Percentiles rank a stretch among this genome's conserved stretches.
phyloP scores from a whole-genome alignment of 2,113 vertebrate genomes.

The Bufo gargarizans region DNA sequence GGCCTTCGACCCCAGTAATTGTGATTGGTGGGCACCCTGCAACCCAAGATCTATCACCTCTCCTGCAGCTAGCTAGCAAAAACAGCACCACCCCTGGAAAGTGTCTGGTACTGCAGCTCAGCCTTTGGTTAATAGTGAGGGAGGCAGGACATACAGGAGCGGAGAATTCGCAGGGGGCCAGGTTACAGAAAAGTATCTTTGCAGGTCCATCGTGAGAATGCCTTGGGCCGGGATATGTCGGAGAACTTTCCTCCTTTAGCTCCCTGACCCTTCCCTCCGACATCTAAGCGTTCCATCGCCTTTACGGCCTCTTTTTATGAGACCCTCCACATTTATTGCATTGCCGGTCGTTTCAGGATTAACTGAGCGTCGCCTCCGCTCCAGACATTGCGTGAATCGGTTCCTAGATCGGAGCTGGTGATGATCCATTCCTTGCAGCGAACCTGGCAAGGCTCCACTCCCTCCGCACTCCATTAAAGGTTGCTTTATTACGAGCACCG shows the following conservation, averaged over 20 bases:
- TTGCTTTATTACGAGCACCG: conserved; percentile 14
- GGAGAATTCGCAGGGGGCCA: neutral
- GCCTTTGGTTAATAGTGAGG: neutral
- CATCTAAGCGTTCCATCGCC: neutral
- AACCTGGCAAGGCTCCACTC: neutral
- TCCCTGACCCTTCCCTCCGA: neutral
- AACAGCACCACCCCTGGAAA: neutral
- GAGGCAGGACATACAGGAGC: too few relatives aligned
- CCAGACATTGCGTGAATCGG: neutral
- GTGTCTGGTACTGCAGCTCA: neutral
- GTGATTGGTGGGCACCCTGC: too few relatives aligned
- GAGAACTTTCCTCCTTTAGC: neutral
- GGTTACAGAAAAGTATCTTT: neutral
- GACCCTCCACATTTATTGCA: neutral
- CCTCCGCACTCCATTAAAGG: neutral
- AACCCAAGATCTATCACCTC: too few relatives aligned
- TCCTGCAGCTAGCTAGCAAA: neutral
- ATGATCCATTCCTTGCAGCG: conserved; percentile 9
- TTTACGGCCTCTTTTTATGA: conserved; percentile 5
- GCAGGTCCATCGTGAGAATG: neutral
- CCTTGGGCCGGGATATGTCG: too few relatives aligned
- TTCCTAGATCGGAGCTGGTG: neutral
- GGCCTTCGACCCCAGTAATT: too few relatives aligned
- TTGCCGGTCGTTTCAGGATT: conserved; percentile 1
- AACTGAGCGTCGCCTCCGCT: neutral